Evolutionary conservation across 2,888 invertebrate species (phyloP), one percentile per base, ranked within the genome.

Genomic region (Drosophila suboccidentalis): DNA sequence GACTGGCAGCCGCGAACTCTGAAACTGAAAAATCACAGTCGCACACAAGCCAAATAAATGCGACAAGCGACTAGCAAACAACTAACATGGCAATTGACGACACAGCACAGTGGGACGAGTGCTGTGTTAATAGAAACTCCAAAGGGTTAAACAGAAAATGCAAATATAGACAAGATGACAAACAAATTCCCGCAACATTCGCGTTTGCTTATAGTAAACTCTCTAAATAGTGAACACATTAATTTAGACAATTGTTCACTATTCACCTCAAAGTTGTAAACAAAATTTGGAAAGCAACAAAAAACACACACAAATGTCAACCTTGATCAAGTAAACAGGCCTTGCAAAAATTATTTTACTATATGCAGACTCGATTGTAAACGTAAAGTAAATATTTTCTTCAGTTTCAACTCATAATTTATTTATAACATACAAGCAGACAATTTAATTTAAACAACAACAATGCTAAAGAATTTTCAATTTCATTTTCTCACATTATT

Each of bases 1-100:
- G 65, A 71, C 49, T 53, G 71, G 58, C 79, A 80, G 85, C 69
- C 73, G 74, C 80, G 75, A 71, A 73, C 62, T 73, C 65, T 38
- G 5, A 64, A 47, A 69, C 74, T 71, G 57, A 81, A 70, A 75
- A 70, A 63, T 68, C 71, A 61, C 64, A 63, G 6, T 53, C 47
- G 64, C 55, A 61, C 22, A 63, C 19, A 58, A 41, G 9, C 58
- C 53, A 49, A 65, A 62, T 68, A 49, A 65, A 62, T 68, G 47
- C 53, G 58, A 66, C 64, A 68, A 62, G 71, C 22, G 64, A 68
- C 72, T 62, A 61, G 60, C 66, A 44, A 76, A 69, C 70, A 72
- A 59, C 66, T 62, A 65, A 69, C 75, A 75, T 73, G 63, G 61
- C 71, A 76, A 78, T 72, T 78, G 80, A 63, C 73, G 63, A 71